A percentile compares a stretch with the other conserved stretches of the same genome.
Evolutionary conservation across 2,797 vertebrate genomes (phyloP).

Genomic region (Neomorphus geoffroyi): DNA sequence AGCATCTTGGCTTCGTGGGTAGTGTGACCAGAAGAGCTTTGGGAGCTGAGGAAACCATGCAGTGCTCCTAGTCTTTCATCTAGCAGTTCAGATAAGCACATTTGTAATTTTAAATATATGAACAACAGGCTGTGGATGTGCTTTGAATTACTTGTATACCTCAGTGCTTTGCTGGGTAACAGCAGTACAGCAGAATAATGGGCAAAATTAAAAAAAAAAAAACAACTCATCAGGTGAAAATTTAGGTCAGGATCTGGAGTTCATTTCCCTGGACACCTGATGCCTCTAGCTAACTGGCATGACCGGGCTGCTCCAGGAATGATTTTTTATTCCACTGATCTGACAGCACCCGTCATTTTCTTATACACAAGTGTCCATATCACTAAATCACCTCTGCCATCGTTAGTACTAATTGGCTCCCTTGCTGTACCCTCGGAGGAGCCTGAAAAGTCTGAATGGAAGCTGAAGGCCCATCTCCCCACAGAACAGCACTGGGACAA

Average conservation of each 20-base stretch:
- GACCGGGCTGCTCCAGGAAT: background rate
- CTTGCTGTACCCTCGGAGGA: background rate
- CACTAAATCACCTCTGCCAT: conserved; percentile 33
- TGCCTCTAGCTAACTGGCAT: background rate
- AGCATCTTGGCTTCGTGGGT: background rate
- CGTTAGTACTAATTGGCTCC: conserved; percentile 50
- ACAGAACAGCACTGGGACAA: background rate
- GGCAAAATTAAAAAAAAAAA: background rate
- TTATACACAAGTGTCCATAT: background rate
- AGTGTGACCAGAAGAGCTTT: background rate
- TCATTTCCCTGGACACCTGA: conserved; percentile 1
- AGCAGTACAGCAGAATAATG: background rate
- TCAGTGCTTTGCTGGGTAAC: background rate
- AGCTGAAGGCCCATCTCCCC: background rate
- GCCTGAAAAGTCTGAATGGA: background rate
- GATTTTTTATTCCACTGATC: conserved; percentile 11
- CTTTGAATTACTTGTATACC: background rate
- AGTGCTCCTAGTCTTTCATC: background rate
- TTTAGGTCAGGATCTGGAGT: conserved; percentile 10
- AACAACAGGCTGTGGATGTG: background rate
- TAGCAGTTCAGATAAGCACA: background rate
- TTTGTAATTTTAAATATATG: background rate
- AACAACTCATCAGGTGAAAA: background rate
- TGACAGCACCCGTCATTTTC: background rate
- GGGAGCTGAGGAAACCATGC: background rate